Conservation (phyloP, 2,888 invertebrate species). For the Pterobdella sp. region DNA sequence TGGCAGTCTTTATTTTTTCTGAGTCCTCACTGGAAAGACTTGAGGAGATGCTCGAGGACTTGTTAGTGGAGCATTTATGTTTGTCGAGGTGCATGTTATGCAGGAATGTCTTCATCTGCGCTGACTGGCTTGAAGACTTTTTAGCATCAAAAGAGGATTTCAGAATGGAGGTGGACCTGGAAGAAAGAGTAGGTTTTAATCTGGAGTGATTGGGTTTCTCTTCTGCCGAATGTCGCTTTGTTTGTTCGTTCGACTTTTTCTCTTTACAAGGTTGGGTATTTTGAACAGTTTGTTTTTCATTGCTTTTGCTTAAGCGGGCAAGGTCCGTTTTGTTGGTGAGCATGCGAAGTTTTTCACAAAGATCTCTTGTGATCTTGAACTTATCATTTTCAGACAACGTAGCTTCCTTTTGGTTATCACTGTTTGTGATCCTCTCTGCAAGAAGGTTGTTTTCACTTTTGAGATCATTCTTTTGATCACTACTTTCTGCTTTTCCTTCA, state of each 20-base stretch:
- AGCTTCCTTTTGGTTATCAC: background rate
- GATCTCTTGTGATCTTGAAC: background rate
- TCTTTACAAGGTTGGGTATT: background rate
- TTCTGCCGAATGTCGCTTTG: background rate
- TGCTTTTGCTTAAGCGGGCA: background rate
- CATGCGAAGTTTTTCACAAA: background rate
- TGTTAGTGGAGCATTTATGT: background rate
- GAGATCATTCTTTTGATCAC: background rate
- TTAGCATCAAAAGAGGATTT: background rate
- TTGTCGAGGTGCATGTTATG: background rate
- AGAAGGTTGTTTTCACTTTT: background rate
- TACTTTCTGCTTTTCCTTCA: background rate
- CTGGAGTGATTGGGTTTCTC: background rate
- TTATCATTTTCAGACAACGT: background rate
- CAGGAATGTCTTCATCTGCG: background rate
- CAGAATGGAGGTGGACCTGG: background rate
- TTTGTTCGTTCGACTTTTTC: background rate
- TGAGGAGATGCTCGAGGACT: too few relatives aligned
- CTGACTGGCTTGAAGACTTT: background rate
- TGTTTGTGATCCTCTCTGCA: background rate
- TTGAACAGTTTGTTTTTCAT: background rate
- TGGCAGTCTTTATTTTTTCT: background rate
- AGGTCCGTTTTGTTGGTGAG: background rate
- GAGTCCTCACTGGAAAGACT: too few relatives aligned
- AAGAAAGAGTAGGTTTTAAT: background rate